phyloP scores from a whole-genome alignment of 2,113 vertebrate genomes.

The Sebastes fasciatus region DNA sequence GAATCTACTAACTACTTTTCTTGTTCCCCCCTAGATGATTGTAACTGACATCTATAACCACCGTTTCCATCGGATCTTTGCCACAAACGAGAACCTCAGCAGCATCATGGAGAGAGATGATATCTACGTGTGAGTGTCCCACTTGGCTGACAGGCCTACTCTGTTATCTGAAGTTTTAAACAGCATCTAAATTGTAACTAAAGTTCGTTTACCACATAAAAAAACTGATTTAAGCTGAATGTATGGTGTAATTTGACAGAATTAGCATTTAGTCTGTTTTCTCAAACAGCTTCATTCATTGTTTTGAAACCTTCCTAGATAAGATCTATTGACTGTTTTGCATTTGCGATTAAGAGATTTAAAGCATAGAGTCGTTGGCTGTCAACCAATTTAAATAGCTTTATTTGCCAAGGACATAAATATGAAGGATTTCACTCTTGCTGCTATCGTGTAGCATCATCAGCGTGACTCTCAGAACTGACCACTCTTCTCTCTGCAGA shows the following conservation, averaged over 20 bases:
- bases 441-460: background rate
- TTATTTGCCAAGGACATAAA: background rate
- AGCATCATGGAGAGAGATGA: conserved; percentile 99
- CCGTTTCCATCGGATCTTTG: conserved; percentile 98
- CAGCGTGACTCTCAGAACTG: background rate
- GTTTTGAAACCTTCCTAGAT: background rate
- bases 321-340: background rate
- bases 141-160: background rate
- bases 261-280: background rate
- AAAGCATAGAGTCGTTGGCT: background rate
- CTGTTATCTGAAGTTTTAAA: background rate
- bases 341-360: background rate
- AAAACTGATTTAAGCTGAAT: background rate
- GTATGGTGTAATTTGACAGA: background rate
- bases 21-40: conserved; percentile 81
- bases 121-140: conserved; percentile 96
- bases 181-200: background rate
- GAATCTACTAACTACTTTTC: background rate
- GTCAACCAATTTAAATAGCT: background rate
- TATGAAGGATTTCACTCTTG: background rate
- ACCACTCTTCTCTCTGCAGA: conserved; percentile 35
- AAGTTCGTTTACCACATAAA: background rate
- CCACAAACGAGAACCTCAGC: conserved; percentile 96
- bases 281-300: background rate
- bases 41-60: conserved; percentile 99